phyloP scores from a whole-genome alignment of 2,888 invertebrate genomes.

The Eupithecia subumbrata region DNA sequence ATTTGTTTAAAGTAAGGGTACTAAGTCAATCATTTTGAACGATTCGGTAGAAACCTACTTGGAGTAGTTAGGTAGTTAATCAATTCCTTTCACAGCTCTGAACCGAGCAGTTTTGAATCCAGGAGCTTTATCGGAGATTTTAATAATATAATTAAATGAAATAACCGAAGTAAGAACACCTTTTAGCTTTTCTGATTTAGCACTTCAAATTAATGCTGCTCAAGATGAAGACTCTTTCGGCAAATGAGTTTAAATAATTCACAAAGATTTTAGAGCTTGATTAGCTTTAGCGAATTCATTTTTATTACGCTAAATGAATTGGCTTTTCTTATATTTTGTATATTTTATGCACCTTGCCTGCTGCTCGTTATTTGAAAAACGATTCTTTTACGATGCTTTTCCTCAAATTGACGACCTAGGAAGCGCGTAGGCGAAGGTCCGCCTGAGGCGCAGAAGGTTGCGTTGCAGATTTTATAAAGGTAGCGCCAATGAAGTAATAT shows the following conservation, averaged over 20 bases:
- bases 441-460: neutral
- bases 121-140: neutral
- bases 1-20: no score
- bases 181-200: conserved; percentile 37
- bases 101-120: neutral
- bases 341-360: neutral
- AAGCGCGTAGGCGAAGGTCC: neutral
- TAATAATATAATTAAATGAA: conserved; percentile 46
- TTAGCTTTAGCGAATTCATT: conserved; percentile 7
- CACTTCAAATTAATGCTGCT: conserved; percentile 39
- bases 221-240: conserved; percentile 25
- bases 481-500: no score
- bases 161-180: conserved; percentile 40
- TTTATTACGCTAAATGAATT: neutral
- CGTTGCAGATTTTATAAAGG: no score
- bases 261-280: conserved; percentile 4
- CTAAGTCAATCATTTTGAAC: no score
- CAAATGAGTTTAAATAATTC: conserved; percentile 19
- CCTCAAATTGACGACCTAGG: no score
- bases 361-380: neutral
- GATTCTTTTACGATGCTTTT: neutral
- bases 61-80: neutral
- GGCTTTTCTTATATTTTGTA: neutral
- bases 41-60: neutral
- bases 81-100: neutral